Percentiles rank a stretch among this genome's conserved stretches.
Evolutionary conservation across 2,797 vertebrate species (phyloP).

Genomic region (Oreortyx pictus): DNA sequence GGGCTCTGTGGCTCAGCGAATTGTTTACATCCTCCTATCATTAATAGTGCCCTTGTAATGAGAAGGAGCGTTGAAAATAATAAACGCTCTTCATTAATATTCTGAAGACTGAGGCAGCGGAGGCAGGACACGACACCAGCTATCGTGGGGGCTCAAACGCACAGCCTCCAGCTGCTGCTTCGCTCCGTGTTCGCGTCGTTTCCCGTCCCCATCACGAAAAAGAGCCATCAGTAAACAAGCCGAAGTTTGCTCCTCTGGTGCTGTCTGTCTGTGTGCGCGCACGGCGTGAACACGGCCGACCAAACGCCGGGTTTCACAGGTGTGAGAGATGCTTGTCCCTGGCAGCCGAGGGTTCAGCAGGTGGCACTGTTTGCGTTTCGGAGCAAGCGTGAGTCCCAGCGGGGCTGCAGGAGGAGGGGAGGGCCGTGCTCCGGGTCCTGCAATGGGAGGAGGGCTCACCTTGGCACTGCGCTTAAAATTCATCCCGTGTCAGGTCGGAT

Average conservation of each 20-base stretch:
- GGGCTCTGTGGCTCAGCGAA: slow-evolving; percentile 46
- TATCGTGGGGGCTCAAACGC: neutral
- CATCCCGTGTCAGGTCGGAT: neutral
- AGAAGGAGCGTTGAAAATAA: slow-evolving; percentile 53
- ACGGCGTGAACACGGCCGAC: neutral
- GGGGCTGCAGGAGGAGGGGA: neutral
- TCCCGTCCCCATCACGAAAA: neutral
- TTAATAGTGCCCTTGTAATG: slow-evolving; percentile 56
- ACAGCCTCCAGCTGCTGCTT: neutral
- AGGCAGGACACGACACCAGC: slow-evolving; percentile 15
- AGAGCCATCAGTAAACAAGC: neutral
- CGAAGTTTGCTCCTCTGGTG: neutral
- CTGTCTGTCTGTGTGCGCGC: accelerated
- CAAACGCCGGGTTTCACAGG: neutral
- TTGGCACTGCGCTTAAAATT: neutral
- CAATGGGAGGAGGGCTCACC: neutral
- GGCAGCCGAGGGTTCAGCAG: slow-evolving; percentile 32
- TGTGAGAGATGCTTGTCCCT: accelerated
- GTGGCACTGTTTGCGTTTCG: slow-evolving; percentile 49
- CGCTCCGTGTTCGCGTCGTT: neutral
- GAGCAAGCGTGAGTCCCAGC: neutral
- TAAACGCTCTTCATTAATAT: slow-evolving; percentile 47
- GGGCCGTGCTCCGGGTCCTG: neutral
- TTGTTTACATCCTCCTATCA: slow-evolving; percentile 67
- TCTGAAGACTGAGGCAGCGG: slow-evolving; percentile 14